Conservation (phyloP, 2,888 invertebrate genomes). For the Euproctis similis region DNA sequence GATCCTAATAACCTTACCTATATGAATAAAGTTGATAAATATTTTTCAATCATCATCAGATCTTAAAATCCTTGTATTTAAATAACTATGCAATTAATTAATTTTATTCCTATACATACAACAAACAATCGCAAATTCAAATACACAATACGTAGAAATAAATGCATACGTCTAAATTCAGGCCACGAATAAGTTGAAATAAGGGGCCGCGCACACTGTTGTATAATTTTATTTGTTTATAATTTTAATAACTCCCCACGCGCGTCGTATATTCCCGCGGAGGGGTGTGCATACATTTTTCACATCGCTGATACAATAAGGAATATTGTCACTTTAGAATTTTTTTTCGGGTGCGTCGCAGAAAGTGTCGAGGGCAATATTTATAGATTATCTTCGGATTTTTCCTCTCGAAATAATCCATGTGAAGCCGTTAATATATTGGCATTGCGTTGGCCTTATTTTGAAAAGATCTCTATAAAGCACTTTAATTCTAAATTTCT, state of each 20-base stretch:
- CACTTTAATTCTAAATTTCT: no score
- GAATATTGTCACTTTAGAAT: conserved; percentile 70
- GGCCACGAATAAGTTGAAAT: conserved; percentile 35
- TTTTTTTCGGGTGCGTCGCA: conserved; percentile 33
- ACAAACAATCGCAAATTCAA: conserved; percentile 11
- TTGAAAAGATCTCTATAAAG: no score
- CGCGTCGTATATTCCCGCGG: conserved; percentile 39
- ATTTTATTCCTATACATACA: no score
- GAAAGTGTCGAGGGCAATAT: conserved; percentile 56
- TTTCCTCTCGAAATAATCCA: conserved; percentile 56
- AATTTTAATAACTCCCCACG: conserved; percentile 70
- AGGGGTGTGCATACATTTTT: conserved; percentile 67
- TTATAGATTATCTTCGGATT: conserved; percentile 71
- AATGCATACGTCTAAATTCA: conserved; percentile 43
- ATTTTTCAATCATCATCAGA: no score
- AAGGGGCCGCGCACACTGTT: conserved; percentile 48
- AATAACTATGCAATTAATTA: no score
- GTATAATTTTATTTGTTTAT: conserved; percentile 74
- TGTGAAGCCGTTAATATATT: conserved; percentile 47
- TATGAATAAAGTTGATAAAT: conserved; percentile 5
- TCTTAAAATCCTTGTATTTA: no score
- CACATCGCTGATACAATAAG: conserved; percentile 54
- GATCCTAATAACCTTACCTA: no score
- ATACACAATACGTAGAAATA: no score
- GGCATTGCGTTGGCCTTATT: no score